phyloP scores from a whole-genome alignment of 1,140 invertebrate species.

The Coptotermes formosanus region DNA sequence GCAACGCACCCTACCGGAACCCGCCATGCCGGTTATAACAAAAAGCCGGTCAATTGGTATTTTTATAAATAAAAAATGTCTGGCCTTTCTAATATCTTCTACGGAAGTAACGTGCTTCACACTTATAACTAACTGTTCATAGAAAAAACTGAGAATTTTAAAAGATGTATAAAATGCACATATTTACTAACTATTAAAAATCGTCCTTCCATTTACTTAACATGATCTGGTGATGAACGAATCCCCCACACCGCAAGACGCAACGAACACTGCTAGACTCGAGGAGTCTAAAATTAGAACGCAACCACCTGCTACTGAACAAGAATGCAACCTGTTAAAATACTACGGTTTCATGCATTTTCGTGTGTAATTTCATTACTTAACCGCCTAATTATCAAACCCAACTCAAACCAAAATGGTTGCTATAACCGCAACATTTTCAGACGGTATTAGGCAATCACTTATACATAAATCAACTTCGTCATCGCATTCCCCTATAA shows the following conservation, averaged over 20 bases:
- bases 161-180: too few species aligned
- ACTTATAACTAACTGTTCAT: too few species aligned
- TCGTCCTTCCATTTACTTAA: too few species aligned
- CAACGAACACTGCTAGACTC: background rate
- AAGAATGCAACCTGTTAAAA: conserved; percentile 21
- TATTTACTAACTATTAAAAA: too few species aligned
- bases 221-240: too few species aligned
- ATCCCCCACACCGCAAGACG: background rate
- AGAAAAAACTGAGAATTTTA: too few species aligned
- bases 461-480: background rate
- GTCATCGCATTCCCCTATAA: background rate
- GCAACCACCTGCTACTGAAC: conserved; percentile 25
- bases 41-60: background rate
- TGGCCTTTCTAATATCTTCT: background rate
- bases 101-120: background rate
- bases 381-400: too few species aligned
- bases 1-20: conserved; percentile 33
- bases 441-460: background rate
- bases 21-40: conserved; percentile 11
- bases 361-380: background rate
- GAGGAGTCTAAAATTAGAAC: conserved; percentile 20
- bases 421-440: background rate
- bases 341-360: background rate
- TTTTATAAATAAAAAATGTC: background rate
- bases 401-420: conserved; percentile 2